Conservation (phyloP, 2,797 vertebrate species). For the Botia kubotai region DNA sequence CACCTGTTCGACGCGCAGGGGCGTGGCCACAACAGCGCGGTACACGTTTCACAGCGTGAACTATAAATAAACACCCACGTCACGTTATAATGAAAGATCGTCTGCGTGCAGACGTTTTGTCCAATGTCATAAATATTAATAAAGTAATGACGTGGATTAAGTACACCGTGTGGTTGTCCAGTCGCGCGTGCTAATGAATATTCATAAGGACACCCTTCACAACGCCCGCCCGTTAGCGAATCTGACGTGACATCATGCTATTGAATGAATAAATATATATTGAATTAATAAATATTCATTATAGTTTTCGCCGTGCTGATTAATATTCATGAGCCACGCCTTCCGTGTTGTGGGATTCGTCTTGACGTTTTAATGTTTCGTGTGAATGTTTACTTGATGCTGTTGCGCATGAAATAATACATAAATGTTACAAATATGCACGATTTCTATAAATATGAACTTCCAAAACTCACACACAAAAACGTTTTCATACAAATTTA, state of each 20-base stretch:
- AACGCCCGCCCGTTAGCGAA: no score
- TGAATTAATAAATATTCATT: no score
- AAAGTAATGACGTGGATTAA: background rate
- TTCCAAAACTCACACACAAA: no score
- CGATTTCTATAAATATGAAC: no score
- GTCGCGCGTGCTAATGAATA: background rate
- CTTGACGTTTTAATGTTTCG: background rate
- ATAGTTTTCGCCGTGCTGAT: background rate
- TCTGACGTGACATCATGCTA: background rate
- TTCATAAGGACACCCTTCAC: background rate
- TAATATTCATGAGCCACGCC: constrained; percentile 5
- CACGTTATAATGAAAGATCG: no score
- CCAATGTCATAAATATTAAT: background rate
- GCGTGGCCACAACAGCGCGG: no score
- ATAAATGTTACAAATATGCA: no score
- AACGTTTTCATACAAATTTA: constrained; percentile 61
- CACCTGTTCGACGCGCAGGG: no score
- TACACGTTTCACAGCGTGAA: no score
- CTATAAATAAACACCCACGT: no score
- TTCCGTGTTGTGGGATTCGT: background rate
- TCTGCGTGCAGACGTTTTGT: no score
- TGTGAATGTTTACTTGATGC: background rate
- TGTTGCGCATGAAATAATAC: background rate
- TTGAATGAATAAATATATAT: no score
- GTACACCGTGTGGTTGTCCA: background rate